Base-by-base conservation (phyloP, 2,888 invertebrate species). In the Spilarctia lutea region DNA sequence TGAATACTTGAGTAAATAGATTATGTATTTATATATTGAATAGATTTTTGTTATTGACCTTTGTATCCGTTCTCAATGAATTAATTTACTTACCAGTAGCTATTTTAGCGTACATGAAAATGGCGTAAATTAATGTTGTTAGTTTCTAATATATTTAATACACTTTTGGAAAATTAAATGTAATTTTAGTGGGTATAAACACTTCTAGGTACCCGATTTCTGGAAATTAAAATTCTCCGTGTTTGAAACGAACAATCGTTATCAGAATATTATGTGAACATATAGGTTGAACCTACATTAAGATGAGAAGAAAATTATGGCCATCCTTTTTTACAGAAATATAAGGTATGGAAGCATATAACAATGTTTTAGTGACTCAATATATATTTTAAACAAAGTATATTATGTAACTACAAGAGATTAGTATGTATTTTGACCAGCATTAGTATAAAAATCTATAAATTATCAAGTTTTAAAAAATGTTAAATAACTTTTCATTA, bases 1-100 rank as follows among this genome's bases (percentile, higher is more conserved):
- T 45, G 42, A 65, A 13, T 73, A 67, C 42, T 72, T 69, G 63
- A 42, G 69, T 66, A 69, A 68, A 56, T 20, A 24, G 63, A 30
- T 30, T 63, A 30, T 30, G 27, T 27, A 6, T 63, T 18, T 27
- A 16, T 63, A 56, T 16, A 13, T 60, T 8, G 18, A 30, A 63
- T 7, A 30, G 30, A 18, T 30, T 63, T 63, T 63, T 63, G 60
- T 16, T 3, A 63, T 63, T 30, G 63, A 63, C 30, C 27, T 63
- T 30, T 63, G 16, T 10, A 56, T 24, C 24, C 52, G 20, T 20
- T 20, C 52, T 8, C 7, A 52, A 56, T 11, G 24, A n/a, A 56
- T 56, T n/a, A 56, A n/a, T 24, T 8, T 56, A 56, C 2, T 10
- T n/a, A 56, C 11, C n/a, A 56, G 11, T n/a, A 56, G 10, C 8